A percentile compares a stretch with the other conserved stretches of the same genome.
Evolutionary conservation across 2,113 vertebrate species (phyloP).

Genomic region (Cochlearius cochlearius): DNA sequence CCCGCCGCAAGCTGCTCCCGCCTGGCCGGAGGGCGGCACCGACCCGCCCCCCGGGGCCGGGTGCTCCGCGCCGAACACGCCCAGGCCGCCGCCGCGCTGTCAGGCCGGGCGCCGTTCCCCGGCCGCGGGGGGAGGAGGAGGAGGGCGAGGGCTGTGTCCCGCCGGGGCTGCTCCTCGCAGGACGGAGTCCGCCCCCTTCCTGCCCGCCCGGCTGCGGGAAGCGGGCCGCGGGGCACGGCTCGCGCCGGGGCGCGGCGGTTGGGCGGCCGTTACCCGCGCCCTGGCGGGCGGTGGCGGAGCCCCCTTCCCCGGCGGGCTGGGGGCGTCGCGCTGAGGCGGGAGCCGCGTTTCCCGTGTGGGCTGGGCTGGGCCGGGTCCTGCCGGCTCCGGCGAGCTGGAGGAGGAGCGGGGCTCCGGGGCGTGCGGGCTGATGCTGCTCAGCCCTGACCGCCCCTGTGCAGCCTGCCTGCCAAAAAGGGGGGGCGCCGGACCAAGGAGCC

Average conservation of each 20-base stretch:
- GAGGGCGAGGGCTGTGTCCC: neutral
- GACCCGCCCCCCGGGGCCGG: too few species aligned
- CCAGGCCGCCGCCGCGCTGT: neutral
- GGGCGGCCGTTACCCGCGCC: neutral
- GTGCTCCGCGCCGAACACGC: neutral
- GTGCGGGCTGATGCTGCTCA: too few species aligned
- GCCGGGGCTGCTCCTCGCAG: too few species aligned
- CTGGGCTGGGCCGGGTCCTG: neutral
- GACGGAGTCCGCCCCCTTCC: too few species aligned
- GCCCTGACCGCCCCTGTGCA: accelerated
- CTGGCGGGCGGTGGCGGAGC: neutral
- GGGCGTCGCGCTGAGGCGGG: accelerated
- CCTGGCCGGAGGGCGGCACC: neutral
- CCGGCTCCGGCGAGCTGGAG: neutral
- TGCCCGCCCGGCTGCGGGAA: neutral
- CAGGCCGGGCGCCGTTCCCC: neutral
- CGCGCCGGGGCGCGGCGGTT: neutral
- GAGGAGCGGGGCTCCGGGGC: accelerated
- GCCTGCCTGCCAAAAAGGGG: neutral
- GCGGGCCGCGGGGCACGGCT: too few species aligned
- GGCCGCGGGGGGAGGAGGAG: too few species aligned
- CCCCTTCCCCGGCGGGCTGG: accelerated
- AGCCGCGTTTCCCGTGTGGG: accelerated
- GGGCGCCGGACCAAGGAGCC: too few species aligned
- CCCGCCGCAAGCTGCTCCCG: neutral